Evolutionary conservation across 2,888 invertebrate species (phyloP), one percentile per base, ranked within the genome.

Genomic region (Gonocerus acuteangulatus): DNA sequence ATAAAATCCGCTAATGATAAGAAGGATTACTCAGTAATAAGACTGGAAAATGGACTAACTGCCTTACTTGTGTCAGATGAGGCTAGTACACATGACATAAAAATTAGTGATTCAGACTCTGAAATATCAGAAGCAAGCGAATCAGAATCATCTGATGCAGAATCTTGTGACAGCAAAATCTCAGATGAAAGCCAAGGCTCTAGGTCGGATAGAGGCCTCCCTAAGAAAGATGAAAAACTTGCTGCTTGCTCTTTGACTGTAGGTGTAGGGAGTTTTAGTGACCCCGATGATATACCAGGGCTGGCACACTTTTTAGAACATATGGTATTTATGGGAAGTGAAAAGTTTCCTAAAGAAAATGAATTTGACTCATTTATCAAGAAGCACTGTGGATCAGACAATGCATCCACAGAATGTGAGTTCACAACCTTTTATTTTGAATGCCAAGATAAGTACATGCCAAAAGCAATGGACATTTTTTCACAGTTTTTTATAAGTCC

Each of bases 321-420:
- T 73, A 90, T 95, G 93, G 86, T 95, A 19, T 95, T 93, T 71
- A 94, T 94, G 93, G 95, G 94, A 32, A 92, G 90, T 67, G 81
- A 86, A 71, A 93, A 91, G 72, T 94, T 86, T 73, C 90, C 87
- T 7, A 79, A 82, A 71, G 93, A 94, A 76, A 91, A 91, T 73
- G 86, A 85, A 67, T 89, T 90, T 71, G 89, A 90, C 75, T 77
- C 86, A 1, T 89, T 85, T 68, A 81, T 90, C 21, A 84, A 83
- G 78, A 87, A 86, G 78, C 84, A 86, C 72, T 92, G 93, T 2
- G 95, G 94, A 2, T 63, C 61, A 7, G 62, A 62, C 21, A 65
- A 65, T 11, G 94, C 93, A 1, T 83, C 84, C 32, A 95, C 95
- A 0, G 92, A 91, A 71, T 85, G 84, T 73, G 93, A 94, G 74